Base-by-base conservation (phyloP, 1,140 invertebrate species). In the Bombus polaris region DNA sequence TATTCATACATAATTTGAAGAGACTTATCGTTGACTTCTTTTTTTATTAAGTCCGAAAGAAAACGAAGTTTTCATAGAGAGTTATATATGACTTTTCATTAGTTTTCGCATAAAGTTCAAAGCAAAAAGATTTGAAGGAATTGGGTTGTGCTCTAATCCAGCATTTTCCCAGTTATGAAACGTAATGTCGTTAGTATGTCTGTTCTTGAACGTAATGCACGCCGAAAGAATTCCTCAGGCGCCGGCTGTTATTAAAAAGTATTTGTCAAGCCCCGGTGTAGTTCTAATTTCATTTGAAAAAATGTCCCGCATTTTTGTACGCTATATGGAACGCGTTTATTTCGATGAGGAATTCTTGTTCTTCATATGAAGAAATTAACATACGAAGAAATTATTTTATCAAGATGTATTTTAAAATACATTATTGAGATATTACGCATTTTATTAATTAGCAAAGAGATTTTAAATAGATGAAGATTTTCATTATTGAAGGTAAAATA, bases 211-310 rank as follows among this genome's bases (percentile, higher is more conserved):
- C 32, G 73, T 25, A 32, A 75, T 35, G 22, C 22, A 18, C 25
- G 73, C 22, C 25, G 35, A 75, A 57, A 53, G 44, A 47, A 75
- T 75, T 25, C 73, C 73, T 75, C 44, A 28, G 47, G 6, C 22
- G 22, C 25, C 15, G 32, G 47, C 25, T 53, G 32, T 75, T 75
- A 75, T 75, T 75, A 75, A 75, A 75, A 75, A 37, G 44, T 57
- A 75, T 75, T 75, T 57, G 44, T 75, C 73, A 53, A 25, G n/a
- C 12, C 18, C 5, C 44, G 28, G 72, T 47, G 73, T 53, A 42
- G 73, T 10, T 57, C 57, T 75, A 75, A 75, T 75, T 53, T 75
- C 73, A 35, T 32, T 25, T 75, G 73, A 75, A 53, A 75, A 75
- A 75, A 75, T 3, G 9, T 18, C 25, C 22, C 25, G 10, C 73